These are phyloP conservation scores for Xestobium rufovillosum DNA, from an alignment of 2,888 invertebrate genomes.

Conservation along the genomic window DNA sequence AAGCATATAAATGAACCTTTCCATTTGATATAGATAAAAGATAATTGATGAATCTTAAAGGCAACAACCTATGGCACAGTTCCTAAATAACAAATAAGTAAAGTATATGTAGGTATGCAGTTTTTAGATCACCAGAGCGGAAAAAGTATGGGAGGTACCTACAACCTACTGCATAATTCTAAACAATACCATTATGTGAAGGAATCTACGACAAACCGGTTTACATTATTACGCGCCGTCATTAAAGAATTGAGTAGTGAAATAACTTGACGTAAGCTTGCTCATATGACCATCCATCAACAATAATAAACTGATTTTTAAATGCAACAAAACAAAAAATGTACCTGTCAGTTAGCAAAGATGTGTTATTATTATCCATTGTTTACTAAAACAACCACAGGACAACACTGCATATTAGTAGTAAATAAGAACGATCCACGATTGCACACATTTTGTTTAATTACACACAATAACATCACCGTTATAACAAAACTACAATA, in stretches of 20 bases:
- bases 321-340: no score
- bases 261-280: conserved; percentile 7
- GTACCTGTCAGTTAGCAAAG: no score
- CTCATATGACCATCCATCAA: conserved; percentile 9
- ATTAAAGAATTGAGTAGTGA: no score
- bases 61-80: no score
- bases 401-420: conserved; percentile 29
- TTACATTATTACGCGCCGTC: conserved; percentile 8
- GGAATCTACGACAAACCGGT: conserved; percentile 18
- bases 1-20: no score
- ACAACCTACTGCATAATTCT: conserved; percentile 21
- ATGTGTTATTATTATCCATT: conserved; percentile 40
- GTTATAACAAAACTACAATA: conserved; percentile 16
- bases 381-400: conserved; percentile 30
- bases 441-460: conserved; percentile 35
- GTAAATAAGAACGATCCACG: conserved; percentile 31
- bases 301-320: no score
- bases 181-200: conserved; percentile 28
- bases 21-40: no score
- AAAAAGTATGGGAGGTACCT: conserved; percentile 16
- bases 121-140: no score
- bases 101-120: no score
- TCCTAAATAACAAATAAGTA: no score
- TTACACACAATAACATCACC: conserved; percentile 33
- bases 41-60: no score